Evolutionary conservation across 2,797 vertebrate species (phyloP).

Genomic region (Manis javanica): DNA sequence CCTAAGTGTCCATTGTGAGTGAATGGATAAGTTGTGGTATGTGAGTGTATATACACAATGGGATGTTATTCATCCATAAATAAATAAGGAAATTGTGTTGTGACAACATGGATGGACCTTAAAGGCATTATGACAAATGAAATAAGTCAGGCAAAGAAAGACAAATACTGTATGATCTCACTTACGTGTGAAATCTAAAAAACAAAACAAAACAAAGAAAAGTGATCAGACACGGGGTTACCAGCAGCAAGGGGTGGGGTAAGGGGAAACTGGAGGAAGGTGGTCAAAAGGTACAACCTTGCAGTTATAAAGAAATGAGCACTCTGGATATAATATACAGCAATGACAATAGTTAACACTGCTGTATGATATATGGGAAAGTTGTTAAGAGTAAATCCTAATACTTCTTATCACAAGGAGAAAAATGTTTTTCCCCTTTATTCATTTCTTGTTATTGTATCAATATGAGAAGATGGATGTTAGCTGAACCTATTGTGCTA

Average conservation of each 20-base stretch:
- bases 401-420: background rate
- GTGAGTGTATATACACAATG: background rate
- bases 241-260: background rate
- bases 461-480: background rate
- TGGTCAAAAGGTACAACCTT: background rate
- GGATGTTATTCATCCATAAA: background rate
- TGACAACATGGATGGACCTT: background rate
- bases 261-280: background rate
- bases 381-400: background rate
- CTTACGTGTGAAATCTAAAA: background rate
- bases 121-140: background rate
- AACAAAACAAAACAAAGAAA: background rate
- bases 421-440: background rate
- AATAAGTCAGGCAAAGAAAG: background rate
- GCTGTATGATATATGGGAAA: background rate
- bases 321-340: background rate
- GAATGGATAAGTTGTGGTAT: background rate
- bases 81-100: background rate
- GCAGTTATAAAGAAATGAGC: background rate
- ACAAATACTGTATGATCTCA: background rate
- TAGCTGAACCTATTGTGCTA: background rate
- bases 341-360: background rate
- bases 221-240: background rate
- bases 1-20: background rate
- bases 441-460: background rate